Conservation (phyloP, 2,113 vertebrate genomes). For the Sinocyclocheilus anshuiensis region DNA sequence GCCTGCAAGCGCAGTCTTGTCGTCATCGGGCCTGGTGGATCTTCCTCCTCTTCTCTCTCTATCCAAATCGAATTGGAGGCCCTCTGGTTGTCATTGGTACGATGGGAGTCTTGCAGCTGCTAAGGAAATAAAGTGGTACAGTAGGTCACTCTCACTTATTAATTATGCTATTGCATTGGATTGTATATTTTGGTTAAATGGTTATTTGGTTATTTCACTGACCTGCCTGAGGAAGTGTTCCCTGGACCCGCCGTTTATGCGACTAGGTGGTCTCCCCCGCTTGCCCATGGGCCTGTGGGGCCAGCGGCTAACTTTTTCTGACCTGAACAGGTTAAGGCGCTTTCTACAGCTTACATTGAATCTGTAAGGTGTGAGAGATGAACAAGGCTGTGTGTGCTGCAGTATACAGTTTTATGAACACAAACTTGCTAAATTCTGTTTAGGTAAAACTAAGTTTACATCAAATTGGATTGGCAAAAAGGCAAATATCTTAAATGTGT, state of each 20-base stretch:
- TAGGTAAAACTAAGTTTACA: background rate
- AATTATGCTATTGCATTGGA: background rate
- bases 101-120: slow-evolving; percentile 82
- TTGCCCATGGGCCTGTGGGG: slow-evolving; percentile 82
- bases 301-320: slow-evolving; percentile 79
- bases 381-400: background rate
- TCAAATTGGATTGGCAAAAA: background rate
- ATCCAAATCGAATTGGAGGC: slow-evolving; percentile 49
- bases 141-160: background rate
- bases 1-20: slow-evolving; percentile 85
- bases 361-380: slow-evolving; percentile 65
- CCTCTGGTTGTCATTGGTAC: slow-evolving; percentile 74
- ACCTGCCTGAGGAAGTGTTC: slow-evolving; percentile 88
- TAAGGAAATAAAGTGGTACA: background rate
- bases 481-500: background rate
- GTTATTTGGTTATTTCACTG: slow-evolving; percentile 60
- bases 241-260: slow-evolving; percentile 78
- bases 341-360: slow-evolving; percentile 91
- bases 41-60: slow-evolving; percentile 53
- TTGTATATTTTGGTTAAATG: background rate
- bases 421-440: background rate
- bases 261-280: slow-evolving; percentile 83
- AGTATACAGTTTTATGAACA: background rate
- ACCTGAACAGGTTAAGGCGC: slow-evolving; percentile 79
- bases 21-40: slow-evolving; percentile 83